Conservation (phyloP, 2,797 vertebrate species). For the Manis javanica region DNA sequence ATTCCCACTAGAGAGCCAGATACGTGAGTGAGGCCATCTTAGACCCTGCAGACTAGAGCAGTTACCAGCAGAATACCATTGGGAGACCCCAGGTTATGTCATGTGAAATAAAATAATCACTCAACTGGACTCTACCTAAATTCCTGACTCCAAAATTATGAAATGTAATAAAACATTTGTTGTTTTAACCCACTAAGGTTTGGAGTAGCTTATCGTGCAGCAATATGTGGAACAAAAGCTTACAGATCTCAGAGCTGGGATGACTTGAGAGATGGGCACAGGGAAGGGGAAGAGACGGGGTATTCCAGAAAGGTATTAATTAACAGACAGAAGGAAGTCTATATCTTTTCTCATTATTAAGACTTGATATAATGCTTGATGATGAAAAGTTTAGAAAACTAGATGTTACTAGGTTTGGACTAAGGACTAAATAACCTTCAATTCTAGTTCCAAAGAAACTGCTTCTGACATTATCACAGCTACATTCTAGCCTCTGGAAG, state of each 20-base stretch:
- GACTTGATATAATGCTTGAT: not conserved
- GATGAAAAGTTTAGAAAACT: not conserved
- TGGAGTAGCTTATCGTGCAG: not conserved
- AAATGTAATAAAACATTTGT: not conserved
- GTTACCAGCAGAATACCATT: not conserved
- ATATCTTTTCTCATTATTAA: constrained; percentile 12
- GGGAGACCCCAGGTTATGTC: not conserved
- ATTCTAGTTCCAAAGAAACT: not conserved
- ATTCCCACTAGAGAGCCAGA: not conserved
- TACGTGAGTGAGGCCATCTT: not conserved
- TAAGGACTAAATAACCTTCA: not conserved
- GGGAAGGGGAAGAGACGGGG: not conserved
- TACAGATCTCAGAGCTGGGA: not conserved
- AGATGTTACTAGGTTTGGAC: not conserved
- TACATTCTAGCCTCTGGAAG: not conserved
- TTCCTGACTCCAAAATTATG: not conserved
- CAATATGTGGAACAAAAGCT: not conserved
- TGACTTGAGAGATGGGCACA: not conserved
- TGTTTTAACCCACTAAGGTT: not conserved
- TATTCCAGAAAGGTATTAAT: not conserved
- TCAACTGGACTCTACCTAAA: not conserved
- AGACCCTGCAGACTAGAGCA: not conserved
- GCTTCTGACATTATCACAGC: not conserved
- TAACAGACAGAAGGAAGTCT: not conserved
- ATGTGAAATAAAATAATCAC: not conserved